Evolutionary conservation across 2,113 vertebrate genomes (phyloP), one percentile per base, ranked within the genome.

Genomic region (Erythrocercus mccallii): DNA sequence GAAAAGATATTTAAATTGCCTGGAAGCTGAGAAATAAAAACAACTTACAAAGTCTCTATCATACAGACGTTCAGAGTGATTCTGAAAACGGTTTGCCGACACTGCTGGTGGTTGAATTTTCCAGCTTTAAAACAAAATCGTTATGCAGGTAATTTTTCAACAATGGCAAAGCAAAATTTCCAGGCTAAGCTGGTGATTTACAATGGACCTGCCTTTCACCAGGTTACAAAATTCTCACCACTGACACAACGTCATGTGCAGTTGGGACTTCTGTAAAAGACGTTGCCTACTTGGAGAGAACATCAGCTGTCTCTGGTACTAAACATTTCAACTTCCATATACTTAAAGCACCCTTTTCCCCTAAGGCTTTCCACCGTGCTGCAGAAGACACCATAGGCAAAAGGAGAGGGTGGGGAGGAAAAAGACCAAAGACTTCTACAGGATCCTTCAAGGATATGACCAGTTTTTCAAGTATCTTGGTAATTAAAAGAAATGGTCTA

Each of bases 1-100:
- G 33, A 95, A 95, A 93, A 96, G 81, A 60, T 62, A 91, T 81
- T 94, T 86, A 94, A 95, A 95, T 96, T 95, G 60, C 85, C 68
- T 90, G 60, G 64, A 81, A 94, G 81, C 35, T 35, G 19, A 90
- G 79, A 50, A 90, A 88, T 73, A 88, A 62, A 95, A 94, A 35
- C 47, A 57, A 80, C 62, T 69, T 73, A 62, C 4, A 68, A 81
- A 93, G 38, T 42, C n/a, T 33, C 35, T 10, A 69, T 38, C 72
- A 77, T 18, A 72, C 16, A 93, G 25, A 47, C 84, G 77, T 90
- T 25, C 33, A 61, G 6, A 82, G 24, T 15, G 28, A 81, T 74
- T 92, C 24, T 58, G 56, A 86, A 76, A 94, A 80, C 1, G 1
- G 38, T 61, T 70, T 85, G 84, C 74, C 58, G 4, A 77, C 58